Base-by-base conservation (phyloP, 2,888 invertebrate species). In the Andrena marginata region DNA sequence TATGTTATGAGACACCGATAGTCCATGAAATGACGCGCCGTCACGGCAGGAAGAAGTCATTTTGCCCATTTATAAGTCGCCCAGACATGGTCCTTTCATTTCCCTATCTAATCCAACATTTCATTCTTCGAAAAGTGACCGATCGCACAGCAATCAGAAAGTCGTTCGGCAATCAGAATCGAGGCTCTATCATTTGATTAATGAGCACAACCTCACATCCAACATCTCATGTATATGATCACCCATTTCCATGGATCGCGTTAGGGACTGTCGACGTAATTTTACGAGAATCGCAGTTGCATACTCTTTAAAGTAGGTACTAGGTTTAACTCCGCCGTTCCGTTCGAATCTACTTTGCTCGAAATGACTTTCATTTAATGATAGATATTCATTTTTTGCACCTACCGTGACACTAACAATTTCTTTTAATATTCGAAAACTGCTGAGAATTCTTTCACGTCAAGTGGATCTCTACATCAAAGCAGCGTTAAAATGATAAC, bases 41-140 rank as follows among this genome's bases (percentile, higher is more conserved):
- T 65, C 78, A 72, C 78, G 77, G 68, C 74, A 77, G 74, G 77
- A 84, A 72, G 84, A 74, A 75, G 72, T 77, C 73, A 76, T 42
- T 74, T 75, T 71, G 59, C 71, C 13, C 6, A 23, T 51, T 56
- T 62, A 54, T 20, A 49, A 16, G 63, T 23, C 69, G 63, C 54
- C 35, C 23, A 16, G 49, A 31, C 49, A 16, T 59, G 33, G 23
- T n/a, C 48, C 31, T 42, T 63, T 49, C 35, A 35, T 56, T 51
- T 51, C 16, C 26, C 35, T 13, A 51, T 35, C 26, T 29, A 49
- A 77, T 63, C 65, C 31, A 51, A 29, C 63, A 26, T 48, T 48
- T 72, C 56, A 13, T 10, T n/a, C 31, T 10, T 69, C 63, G 70
- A 54, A 62, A 48, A 67, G 26, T 33, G n/a, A 35, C 26, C 54